Evolutionary conservation across 2,797 vertebrate species (phyloP), one percentile per base, ranked within the genome.

Genomic region (Anabacerthia variegaticeps): DNA sequence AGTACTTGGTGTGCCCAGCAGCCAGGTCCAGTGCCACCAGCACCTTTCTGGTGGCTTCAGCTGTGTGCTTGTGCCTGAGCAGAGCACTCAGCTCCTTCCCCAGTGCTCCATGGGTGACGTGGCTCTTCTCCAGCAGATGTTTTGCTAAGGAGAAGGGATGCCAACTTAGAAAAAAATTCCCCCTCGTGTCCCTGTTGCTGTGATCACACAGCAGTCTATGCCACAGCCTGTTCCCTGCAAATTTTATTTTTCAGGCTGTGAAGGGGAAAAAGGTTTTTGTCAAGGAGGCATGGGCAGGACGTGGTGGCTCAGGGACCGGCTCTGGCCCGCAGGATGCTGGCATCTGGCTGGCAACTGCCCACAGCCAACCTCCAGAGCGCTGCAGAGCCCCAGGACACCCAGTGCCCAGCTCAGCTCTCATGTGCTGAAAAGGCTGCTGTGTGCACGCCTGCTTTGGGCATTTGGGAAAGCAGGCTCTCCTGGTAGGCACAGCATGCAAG

Each of bases 41-140:
- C 19, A 28, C 26, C 77, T 18, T 61, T 44, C 56, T 3, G 10
- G 20, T 8, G 27, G 36, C 55, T 76, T 55, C 44, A 22, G 69
- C 46, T 48, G 5, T 19, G 21, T 11, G 43, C 41, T 32, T 8
- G 37, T 34, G 48, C 52, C 74, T 11, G 3, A 54, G n/a, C 1
- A 0, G 59, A 26, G 55, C 30, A 4, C 68, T 41, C 5, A 0
- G 43, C 61, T 67, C n/a, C 66, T 37, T 76, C 63, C 68, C 22
- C 23, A 14, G 0, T 1, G 43, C 39, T 65, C 62, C 0, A 2
- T 11, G 54, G 46, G 67, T 24, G 43, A 71, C 39, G 14, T 1
- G 5, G 51, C 83, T 93, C 62, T 81, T 51, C 52, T 37, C 32
- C 0, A 1, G 80, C 49, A 96, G 49, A 65, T 14, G 55, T 78